Conservation (phyloP, 2,888 invertebrate genomes). For the Dasypolia templi region DNA sequence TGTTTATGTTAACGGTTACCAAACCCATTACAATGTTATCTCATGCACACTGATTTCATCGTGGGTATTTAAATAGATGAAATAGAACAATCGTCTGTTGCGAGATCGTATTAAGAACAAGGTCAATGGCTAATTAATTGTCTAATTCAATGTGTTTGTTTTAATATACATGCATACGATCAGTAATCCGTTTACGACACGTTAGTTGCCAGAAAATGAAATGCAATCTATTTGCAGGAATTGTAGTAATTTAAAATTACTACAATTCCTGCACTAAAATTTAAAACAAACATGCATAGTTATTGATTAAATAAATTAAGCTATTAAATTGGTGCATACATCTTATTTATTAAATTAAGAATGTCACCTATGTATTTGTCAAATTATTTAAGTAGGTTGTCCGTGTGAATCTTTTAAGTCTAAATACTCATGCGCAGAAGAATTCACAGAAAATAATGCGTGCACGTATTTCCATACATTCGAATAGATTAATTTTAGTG, state of each 20-base stretch:
- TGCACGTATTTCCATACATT: background rate
- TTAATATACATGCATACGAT: conserved; percentile 38
- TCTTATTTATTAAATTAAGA: background rate
- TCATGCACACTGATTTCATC: conserved; percentile 43
- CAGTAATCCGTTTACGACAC: conserved; percentile 11
- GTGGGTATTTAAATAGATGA: conserved; percentile 52
- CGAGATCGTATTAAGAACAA: conserved; percentile 62
- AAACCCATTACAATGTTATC: conserved; percentile 60
- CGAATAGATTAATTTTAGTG: background rate
- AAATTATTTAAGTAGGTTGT: too few species aligned
- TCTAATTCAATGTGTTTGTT: conserved; percentile 49
- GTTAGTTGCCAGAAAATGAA: background rate
- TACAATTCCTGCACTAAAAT: background rate
- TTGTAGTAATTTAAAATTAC: background rate
- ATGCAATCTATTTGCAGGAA: background rate
- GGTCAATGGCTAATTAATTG: conserved; percentile 60
- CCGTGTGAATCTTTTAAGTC: too few species aligned
- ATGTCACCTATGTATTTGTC: too few species aligned
- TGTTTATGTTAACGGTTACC: conserved; percentile 55
- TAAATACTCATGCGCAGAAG: too few species aligned
- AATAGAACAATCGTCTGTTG: conserved; percentile 55
- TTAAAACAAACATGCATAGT: background rate
- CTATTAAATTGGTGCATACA: background rate
- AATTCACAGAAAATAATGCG: background rate
- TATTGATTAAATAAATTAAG: background rate